Percentiles rank a stretch among this genome's conserved stretches.
Evolutionary conservation across 92 coral and sea anemone genomes (phyloP).

Genomic region (Bergia sp.): DNA sequence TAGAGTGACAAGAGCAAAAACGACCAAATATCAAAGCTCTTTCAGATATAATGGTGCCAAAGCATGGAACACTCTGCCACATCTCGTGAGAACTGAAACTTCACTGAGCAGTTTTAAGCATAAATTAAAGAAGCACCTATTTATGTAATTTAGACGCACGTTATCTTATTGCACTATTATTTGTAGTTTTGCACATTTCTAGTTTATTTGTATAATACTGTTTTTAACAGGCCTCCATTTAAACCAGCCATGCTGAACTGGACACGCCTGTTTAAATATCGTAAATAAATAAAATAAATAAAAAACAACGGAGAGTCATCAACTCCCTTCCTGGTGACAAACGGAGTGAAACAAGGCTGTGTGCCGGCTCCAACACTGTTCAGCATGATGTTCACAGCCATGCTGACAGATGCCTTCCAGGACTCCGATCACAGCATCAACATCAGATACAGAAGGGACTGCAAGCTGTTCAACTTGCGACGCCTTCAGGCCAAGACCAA

Average conservation of each 20-base stretch:
- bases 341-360: too few species aligned
- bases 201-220: not conserved
- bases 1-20: not conserved
- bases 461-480: too few species aligned
- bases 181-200: not conserved
- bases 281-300: not conserved
- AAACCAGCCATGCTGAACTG: not conserved
- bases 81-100: too few species aligned
- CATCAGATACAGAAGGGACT: too few species aligned
- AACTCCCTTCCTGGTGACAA: too few species aligned
- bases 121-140: not conserved
- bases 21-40: not conserved
- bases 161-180: not conserved
- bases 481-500: too few species aligned
- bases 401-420: too few species aligned
- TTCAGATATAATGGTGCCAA: not conserved
- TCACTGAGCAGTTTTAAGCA: too few species aligned
- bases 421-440: too few species aligned
- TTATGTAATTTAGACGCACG: conserved; percentile 3
- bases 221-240: not conserved
- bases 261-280: not conserved
- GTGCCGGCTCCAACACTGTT: too few species aligned
- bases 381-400: too few species aligned
- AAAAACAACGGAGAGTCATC: too few species aligned
- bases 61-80: not conserved